These are phyloP conservation scores for Helarctos malayanus DNA, from an alignment of 2,797 vertebrate species.

Conservation along the genomic window DNA sequence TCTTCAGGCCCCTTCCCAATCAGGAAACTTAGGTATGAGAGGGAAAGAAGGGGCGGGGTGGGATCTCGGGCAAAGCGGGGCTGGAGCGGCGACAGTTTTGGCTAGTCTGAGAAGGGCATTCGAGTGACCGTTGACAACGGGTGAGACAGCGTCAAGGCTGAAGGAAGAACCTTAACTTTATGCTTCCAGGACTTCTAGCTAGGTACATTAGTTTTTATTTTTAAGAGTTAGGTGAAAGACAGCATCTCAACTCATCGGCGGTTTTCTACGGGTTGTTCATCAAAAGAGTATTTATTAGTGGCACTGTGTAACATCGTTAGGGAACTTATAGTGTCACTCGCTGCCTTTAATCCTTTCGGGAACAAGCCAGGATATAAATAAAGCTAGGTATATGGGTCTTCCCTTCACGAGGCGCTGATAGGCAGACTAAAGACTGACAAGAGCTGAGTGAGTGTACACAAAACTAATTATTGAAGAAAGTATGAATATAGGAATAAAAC, in stretches of 20 bases:
- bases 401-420: background rate
- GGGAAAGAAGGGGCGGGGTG: conserved; percentile 41
- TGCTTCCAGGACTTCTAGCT: background rate
- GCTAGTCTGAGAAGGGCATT: conserved; percentile 55
- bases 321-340: background rate
- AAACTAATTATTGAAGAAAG: background rate
- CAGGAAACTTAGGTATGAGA: background rate
- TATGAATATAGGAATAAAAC: background rate
- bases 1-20: conserved; percentile 71
- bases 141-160: background rate
- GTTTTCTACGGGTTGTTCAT: background rate
- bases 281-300: conserved; percentile 25
- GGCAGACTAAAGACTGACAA: conserved; percentile 54
- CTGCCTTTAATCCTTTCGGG: background rate
- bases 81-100: background rate
- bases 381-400: conserved; percentile 48
- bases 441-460: conserved; percentile 19
- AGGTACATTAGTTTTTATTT: background rate
- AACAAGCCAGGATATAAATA: conserved; percentile 54
- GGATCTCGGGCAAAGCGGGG: conserved; percentile 26
- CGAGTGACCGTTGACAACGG: conserved; percentile 43
- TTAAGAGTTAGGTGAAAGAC: conserved; percentile 44
- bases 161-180: background rate
- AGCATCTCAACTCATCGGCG: conserved; percentile 6
- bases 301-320: background rate